Percentiles rank a stretch among this genome's conserved stretches.
Conservation (phyloP, 1,140 invertebrate genomes). For the Phocides pigmalion region DNA sequence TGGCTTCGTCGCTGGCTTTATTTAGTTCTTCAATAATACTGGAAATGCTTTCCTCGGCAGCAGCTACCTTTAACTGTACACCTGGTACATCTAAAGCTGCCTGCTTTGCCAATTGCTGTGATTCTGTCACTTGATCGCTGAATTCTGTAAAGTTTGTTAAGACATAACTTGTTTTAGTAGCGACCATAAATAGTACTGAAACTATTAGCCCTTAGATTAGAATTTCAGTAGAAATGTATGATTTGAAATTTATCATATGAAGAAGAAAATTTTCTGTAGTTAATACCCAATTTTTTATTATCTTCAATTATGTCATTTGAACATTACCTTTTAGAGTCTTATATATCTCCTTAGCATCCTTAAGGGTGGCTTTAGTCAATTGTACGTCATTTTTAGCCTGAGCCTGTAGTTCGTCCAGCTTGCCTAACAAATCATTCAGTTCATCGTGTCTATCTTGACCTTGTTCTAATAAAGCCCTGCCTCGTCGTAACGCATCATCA, state of each 20-base stretch:
- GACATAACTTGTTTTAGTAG: too few relatives aligned
- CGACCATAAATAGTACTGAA: too few relatives aligned
- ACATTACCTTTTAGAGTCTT: slow-evolving; percentile 93
- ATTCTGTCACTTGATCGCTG: slow-evolving; percentile 93
- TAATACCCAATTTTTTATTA: too few relatives aligned
- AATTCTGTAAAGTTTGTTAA: slow-evolving; percentile 91
- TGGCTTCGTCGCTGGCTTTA: slow-evolving; percentile 91
- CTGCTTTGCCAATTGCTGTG: slow-evolving; percentile 88
- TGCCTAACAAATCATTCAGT: slow-evolving; percentile 84
- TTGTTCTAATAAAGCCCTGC: slow-evolving; percentile 86
- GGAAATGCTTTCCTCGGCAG: slow-evolving; percentile 84
- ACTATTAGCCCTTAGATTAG: too few relatives aligned
- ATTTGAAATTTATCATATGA: too few relatives aligned
- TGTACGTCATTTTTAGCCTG: slow-evolving; percentile 92
- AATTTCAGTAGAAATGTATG: too few relatives aligned
- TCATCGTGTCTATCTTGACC: slow-evolving; percentile 86
- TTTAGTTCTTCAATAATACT: slow-evolving; percentile 87
- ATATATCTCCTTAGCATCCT: slow-evolving; percentile 94
- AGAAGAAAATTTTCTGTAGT: too few relatives aligned
- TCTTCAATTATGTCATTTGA: too few relatives aligned
- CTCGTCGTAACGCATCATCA: slow-evolving; percentile 53
- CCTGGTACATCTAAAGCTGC: slow-evolving; percentile 90
- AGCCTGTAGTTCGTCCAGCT: slow-evolving; percentile 88
- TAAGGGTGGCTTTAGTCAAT: slow-evolving; percentile 92
- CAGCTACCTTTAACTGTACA: slow-evolving; percentile 86